phyloP scores from a whole-genome alignment of 2,113 vertebrate species.

The Mormoops blainvillei region DNA sequence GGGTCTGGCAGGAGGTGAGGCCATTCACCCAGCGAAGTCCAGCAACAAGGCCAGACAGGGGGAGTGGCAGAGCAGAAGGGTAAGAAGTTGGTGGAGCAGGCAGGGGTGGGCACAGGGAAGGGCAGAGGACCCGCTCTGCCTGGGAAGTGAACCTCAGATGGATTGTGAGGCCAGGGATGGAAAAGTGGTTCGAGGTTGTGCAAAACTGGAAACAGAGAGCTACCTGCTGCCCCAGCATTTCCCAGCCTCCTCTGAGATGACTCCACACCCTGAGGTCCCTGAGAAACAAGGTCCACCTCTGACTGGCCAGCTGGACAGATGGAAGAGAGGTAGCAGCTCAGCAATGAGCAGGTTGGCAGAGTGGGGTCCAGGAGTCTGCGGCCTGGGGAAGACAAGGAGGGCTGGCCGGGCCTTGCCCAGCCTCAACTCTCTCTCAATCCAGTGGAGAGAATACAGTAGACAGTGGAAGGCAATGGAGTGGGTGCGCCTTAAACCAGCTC shows the following conservation, averaged over 20 bases:
- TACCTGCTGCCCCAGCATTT: not conserved
- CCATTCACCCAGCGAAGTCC: too few relatives aligned
- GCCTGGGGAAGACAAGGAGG: not conserved
- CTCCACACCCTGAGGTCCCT: not conserved
- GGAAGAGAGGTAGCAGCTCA: not conserved
- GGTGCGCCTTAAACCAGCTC: not conserved
- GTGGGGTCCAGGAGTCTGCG: not conserved
- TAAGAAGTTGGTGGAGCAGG: not conserved
- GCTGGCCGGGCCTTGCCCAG: not conserved
- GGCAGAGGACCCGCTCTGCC: not conserved
- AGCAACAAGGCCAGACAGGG: not conserved
- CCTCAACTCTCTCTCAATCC: not conserved
- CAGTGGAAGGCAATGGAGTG: not conserved
- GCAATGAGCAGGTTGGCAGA: not conserved
- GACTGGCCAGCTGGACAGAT: not conserved
- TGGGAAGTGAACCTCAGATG: not conserved
- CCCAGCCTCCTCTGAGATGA: not conserved
- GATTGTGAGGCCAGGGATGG: not conserved
- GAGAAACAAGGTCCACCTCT: not conserved
- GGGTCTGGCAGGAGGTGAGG: not conserved
- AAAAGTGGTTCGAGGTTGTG: not conserved
- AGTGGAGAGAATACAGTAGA: not conserved
- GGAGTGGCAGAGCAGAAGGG: not conserved
- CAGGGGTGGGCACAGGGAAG: accelerated
- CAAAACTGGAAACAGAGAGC: not conserved